Percentiles rank a stretch among this genome's conserved stretches.
These are phyloP conservation scores for Rhagonycha lutea DNA, from an alignment of 2,888 invertebrate genomes.

Conservation along the genomic window DNA sequence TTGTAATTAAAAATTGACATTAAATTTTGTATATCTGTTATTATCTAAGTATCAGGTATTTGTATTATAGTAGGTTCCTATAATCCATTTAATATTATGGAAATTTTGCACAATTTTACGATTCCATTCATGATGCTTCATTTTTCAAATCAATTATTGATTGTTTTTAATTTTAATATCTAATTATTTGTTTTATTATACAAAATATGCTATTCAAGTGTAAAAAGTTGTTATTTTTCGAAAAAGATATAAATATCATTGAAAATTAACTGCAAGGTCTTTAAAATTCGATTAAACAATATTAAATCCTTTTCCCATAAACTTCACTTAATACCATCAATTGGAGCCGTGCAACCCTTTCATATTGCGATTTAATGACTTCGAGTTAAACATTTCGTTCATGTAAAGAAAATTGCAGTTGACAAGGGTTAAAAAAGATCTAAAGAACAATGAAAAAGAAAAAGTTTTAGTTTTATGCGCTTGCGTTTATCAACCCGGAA, in stretches of 20 bases:
- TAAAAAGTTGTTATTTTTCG: too few relatives aligned
- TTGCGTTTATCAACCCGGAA: constrained; percentile 45
- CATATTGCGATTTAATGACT: constrained; percentile 6
- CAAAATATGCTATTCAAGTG: too few relatives aligned
- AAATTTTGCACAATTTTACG: too few relatives aligned
- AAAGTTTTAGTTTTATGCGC: constrained; percentile 37
- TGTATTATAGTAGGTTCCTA: too few relatives aligned
- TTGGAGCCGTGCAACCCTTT: not conserved
- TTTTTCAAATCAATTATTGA: too few relatives aligned
- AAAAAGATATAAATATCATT: not conserved
- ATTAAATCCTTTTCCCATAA: not conserved
- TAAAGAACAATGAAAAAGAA: constrained; percentile 19
- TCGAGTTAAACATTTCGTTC: constrained; percentile 8
- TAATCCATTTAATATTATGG: too few relatives aligned
- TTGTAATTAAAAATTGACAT: not conserved
- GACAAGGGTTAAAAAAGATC: constrained; percentile 26
- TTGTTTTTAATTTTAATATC: too few relatives aligned
- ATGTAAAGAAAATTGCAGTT: constrained; percentile 17
- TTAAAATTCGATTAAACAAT: not conserved
- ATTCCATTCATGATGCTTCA: too few relatives aligned
- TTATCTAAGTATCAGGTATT: too few relatives aligned
- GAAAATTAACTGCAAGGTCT: not conserved
- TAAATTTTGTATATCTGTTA: not conserved
- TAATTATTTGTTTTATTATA: too few relatives aligned
- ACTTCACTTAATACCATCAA: not conserved